Conservation (phyloP, 2,113 vertebrate species). For the Brachypodius melanocephalos region DNA sequence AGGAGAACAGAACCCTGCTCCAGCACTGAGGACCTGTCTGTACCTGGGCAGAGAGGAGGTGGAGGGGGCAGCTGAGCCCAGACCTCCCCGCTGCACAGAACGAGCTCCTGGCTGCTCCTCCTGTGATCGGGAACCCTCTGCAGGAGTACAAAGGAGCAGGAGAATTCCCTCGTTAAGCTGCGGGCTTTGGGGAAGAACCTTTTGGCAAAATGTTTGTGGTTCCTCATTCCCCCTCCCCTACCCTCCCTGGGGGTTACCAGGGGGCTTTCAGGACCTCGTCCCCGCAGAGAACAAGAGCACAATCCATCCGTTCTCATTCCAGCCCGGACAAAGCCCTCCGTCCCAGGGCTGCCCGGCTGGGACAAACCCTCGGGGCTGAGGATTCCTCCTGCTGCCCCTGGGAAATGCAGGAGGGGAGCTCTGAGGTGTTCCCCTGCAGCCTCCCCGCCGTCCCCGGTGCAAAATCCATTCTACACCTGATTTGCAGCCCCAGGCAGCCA, state of each 20-base stretch:
- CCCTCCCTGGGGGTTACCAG: background rate
- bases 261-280: background rate
- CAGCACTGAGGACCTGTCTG: fast-evolving
- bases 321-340: background rate
- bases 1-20: background rate
- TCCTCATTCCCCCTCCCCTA: background rate
- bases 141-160: background rate
- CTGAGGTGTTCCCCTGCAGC: background rate
- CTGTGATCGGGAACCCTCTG: background rate
- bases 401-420: background rate
- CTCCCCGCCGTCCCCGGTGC: background rate
- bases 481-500: background rate
- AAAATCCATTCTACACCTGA: background rate
- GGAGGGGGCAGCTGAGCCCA: background rate
- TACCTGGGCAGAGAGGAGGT: no score
- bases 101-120: background rate
- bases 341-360: background rate
- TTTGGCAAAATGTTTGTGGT: background rate
- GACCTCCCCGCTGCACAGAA: background rate
- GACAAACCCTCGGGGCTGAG: background rate
- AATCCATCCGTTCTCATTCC: background rate
- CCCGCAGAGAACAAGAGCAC: background rate
- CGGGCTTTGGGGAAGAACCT: background rate
- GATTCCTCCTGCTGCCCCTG: background rate
- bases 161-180: background rate